Percentiles rank a stretch among this genome's conserved stretches.
These are phyloP conservation scores for Napeogenes sylphis DNA, from an alignment of 2,888 invertebrate genomes.

Conservation along the genomic window DNA sequence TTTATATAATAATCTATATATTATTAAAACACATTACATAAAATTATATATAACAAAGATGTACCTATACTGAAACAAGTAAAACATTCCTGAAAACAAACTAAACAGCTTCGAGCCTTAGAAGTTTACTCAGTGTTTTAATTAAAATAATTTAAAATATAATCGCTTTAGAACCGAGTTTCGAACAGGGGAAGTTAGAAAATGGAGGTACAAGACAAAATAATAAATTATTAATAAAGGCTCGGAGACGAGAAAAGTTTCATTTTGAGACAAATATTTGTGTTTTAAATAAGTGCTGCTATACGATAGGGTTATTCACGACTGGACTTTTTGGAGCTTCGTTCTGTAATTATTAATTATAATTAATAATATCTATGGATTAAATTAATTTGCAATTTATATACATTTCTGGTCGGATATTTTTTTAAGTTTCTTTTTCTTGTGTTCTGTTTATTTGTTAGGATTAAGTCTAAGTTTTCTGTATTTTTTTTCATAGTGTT, in stretches of 20 bases:
- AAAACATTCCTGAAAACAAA: constrained; percentile 33
- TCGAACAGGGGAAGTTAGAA: constrained; percentile 72
- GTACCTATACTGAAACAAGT: constrained; percentile 22
- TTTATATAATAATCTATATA: background rate
- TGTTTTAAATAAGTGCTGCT: constrained; percentile 74
- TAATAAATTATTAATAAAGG: constrained; percentile 78
- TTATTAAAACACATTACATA: background rate
- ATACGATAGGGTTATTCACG: constrained; percentile 62
- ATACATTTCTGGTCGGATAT: too few species aligned
- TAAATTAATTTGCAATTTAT: too few species aligned
- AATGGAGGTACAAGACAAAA: constrained; percentile 74
- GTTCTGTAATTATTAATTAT: background rate
- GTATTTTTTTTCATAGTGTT: too few species aligned
- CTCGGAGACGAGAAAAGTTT: constrained; percentile 74
- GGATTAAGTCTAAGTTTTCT: too few species aligned
- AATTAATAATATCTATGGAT: too few species aligned
- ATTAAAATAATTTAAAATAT: constrained; percentile 78
- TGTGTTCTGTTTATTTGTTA: too few species aligned
- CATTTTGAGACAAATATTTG: constrained; percentile 70
- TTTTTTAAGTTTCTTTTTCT: too few species aligned
- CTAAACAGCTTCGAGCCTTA: constrained; percentile 50
- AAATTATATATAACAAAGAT: background rate
- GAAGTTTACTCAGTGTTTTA: constrained; percentile 73
- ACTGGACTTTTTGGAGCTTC: constrained; percentile 37
- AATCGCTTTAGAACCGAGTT: constrained; percentile 73